A percentile compares a stretch with the other conserved stretches of the same genome.
Evolutionary conservation across 2,797 vertebrate genomes (phyloP).

Genomic region (Eulemur albifrons): DNA sequence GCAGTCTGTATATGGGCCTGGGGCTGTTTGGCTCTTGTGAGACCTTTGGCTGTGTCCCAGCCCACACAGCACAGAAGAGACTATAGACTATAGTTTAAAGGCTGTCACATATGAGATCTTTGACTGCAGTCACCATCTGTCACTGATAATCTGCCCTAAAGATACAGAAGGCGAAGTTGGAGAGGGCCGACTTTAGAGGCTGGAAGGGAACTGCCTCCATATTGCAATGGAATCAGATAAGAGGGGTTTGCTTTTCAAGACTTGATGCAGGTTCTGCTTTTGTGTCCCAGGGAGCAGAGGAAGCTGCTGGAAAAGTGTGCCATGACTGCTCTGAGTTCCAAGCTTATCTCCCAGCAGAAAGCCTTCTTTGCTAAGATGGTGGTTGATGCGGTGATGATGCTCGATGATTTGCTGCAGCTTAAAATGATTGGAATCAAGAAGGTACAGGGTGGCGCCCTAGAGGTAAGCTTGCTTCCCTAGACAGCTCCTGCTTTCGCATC

Average conservation of each 20-base stretch:
- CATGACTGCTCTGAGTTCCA: conserved; percentile 96
- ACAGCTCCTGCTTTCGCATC: neutral
- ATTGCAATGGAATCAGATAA: neutral
- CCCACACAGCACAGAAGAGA: neutral
- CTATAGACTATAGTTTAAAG: neutral
- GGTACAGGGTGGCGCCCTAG: conserved; percentile 95
- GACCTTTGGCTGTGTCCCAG: neutral
- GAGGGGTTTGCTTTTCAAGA: neutral
- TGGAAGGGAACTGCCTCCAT: neutral
- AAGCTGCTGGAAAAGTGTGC: conserved; percentile 95
- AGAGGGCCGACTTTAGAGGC: neutral
- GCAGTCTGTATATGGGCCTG: neutral
- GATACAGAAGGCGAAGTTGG: neutral
- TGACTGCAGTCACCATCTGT: neutral
- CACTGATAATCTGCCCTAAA: neutral
- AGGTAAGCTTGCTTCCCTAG: conserved; percentile 84
- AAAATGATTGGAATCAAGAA: conserved; percentile 99
- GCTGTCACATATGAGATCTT: neutral
- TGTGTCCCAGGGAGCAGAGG: conserved; percentile 89
- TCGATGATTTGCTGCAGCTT: conserved; percentile 94
- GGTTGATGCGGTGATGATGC: conserved; percentile 94
- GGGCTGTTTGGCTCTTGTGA: neutral
- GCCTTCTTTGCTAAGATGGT: conserved; percentile 96
- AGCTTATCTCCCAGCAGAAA: conserved; percentile 95
- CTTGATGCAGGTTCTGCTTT: neutral